Evolutionary conservation across 2,113 vertebrate species (phyloP).

Genomic region (Butastur rufipennis): DNA sequence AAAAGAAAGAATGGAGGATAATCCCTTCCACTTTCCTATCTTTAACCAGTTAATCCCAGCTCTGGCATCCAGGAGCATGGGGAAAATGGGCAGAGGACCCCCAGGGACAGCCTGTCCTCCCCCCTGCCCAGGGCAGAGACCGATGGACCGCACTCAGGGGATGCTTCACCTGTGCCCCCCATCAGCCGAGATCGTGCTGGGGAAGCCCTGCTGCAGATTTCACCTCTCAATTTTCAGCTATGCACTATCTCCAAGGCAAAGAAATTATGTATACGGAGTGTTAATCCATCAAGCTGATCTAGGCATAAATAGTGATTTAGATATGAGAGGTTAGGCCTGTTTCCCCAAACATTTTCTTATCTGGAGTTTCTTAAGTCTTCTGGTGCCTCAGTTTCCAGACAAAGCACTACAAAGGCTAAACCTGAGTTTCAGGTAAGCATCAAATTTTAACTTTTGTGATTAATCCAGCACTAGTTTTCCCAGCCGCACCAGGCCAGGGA

Average conservation of each 20-base stretch:
- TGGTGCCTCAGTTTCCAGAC: not conserved
- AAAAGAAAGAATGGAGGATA: not conserved
- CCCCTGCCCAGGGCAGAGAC: not conserved
- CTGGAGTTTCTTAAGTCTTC: not conserved
- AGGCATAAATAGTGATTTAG: not conserved
- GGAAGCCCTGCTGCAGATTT: not conserved
- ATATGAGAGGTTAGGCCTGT: accelerated
- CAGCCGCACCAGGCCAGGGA: not conserved
- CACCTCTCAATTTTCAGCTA: not conserved
- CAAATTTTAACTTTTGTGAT: not conserved
- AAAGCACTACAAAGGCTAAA: not conserved
- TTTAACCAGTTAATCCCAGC: not conserved
- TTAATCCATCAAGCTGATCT: not conserved
- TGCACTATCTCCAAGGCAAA: not conserved
- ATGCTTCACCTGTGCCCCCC: too few relatives aligned
- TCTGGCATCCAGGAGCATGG: not conserved
- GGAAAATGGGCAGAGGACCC: accelerated
- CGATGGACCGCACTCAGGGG: accelerated
- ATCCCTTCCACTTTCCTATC: not conserved
- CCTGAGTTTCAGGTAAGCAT: not conserved
- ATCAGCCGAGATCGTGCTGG: not conserved
- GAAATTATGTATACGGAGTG: not conserved
- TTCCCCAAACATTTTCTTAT: not conserved
- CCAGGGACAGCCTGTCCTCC: not conserved
- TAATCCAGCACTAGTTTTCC: not conserved